Conservation (phyloP, 2,888 invertebrate genomes). For the Drosophila mayaguana region DNA sequence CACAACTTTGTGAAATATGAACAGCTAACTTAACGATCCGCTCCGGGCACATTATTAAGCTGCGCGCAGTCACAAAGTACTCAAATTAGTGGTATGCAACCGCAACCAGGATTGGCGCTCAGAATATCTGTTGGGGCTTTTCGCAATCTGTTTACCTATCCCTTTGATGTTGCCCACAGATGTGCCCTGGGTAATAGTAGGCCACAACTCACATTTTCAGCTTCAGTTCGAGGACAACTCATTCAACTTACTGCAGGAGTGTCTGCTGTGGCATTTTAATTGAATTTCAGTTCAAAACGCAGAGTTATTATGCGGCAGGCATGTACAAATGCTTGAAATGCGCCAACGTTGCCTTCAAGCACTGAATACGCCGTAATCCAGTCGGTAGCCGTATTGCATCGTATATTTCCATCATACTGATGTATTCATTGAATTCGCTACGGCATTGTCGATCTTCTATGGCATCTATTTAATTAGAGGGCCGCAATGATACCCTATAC, state of each 20-base stretch:
- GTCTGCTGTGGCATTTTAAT: constrained; percentile 29
- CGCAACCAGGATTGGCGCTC: constrained; percentile 3
- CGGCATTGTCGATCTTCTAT: neutral
- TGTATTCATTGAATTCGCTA: neutral
- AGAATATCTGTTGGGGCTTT: constrained; percentile 33
- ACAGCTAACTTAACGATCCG: constrained; percentile 35
- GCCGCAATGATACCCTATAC: no score
- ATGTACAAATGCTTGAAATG: constrained; percentile 37
- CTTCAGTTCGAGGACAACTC: constrained; percentile 51
- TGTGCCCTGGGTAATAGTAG: constrained; percentile 33
- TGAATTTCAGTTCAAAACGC: constrained; percentile 61
- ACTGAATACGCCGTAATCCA: neutral
- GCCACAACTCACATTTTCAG: constrained; percentile 7
- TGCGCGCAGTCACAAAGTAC: constrained; percentile 49
- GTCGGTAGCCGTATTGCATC: neutral
- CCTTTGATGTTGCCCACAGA: constrained; percentile 66
- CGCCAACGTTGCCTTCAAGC: neutral
- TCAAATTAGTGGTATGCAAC: constrained; percentile 68
- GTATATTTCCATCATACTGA: neutral
- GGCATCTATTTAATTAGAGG: no score
- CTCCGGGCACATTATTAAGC: constrained; percentile 52
- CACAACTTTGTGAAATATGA: constrained; percentile 60
- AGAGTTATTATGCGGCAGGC: constrained; percentile 36
- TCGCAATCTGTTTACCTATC: constrained; percentile 63
- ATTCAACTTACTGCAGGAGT: constrained; percentile 55